Base-by-base conservation (phyloP, 2,113 vertebrate species). In the Fukomys damarensis region DNA sequence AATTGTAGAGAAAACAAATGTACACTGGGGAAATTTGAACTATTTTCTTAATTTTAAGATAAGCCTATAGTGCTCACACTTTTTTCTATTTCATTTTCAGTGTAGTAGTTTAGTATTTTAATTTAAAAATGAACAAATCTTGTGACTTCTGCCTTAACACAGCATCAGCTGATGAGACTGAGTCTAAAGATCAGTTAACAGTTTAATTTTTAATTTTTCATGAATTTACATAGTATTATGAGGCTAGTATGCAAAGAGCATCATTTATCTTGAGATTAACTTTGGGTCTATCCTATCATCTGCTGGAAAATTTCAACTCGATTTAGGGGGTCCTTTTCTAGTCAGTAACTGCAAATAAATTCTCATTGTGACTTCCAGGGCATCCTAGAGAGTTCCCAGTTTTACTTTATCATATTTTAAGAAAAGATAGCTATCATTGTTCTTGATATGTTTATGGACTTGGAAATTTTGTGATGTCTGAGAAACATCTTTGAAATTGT, bases 211-310 rank as follows among this genome's bases (percentile, higher is more conserved):
- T 41, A 38, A 70, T 74, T 89, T 93, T 85, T 22, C 17, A 76
- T 68, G 54, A 70, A 32, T 56, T 38, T 46, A 41, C 41, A 52
- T 35, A 84, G 4, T 35, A 11, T 38, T 54, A 1, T 46, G 35
- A 72, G 9, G 3, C 49, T 32, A 17, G 0, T 10, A 28, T 28
- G 12, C 2, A 65, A 24, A 19, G 49, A 28, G 0, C 11, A 54
- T 43, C 11, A 28, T 14, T 52, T 46, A 46, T 92, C 30, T 86
- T 49, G n/a, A 83, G 17, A 92, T 13, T 54, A 13, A 87, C 5
- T n/a, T 28, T 66, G 6, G 5, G 9, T 13, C 2, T 19, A 9
- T 2, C 1, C 7, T 49, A 49, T 5, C 9, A 49, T 5, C 9
- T 4, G 6, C 58, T 66, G 9, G 46, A 77, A 43, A 72, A 61